Evolutionary conservation across 2,797 vertebrate species (phyloP).

Genomic region (Odontamblyopus rebecca): DNA sequence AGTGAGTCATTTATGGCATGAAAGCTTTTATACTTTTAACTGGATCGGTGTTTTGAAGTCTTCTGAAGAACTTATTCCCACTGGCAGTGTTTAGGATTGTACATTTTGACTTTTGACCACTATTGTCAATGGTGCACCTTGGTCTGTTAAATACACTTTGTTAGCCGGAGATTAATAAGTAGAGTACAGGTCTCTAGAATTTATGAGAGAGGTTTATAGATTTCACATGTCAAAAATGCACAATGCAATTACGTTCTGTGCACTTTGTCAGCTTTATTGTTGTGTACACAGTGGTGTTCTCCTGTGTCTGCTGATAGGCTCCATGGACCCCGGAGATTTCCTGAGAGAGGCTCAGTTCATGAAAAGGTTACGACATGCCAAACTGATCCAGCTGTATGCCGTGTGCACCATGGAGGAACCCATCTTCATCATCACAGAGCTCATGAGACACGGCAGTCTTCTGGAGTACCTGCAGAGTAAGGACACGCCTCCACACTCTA

Average conservation of each 20-base stretch:
- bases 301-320: conserved; percentile 71
- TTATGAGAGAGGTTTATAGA: too few species aligned
- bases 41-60: too few species aligned
- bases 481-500: conserved; percentile 24
- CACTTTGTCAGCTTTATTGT: not conserved
- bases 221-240: too few species aligned
- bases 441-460: conserved; percentile 94
- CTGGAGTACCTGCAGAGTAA: conserved; percentile 92
- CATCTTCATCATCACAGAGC: conserved; percentile 97
- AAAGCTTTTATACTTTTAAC: not conserved
- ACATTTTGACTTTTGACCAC: too few species aligned
- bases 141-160: not conserved
- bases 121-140: too few species aligned
- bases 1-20: not conserved
- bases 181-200: too few species aligned
- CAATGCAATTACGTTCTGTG: not conserved
- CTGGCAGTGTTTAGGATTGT: too few species aligned
- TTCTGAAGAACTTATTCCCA: too few species aligned
- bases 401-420: conserved; percentile 93
- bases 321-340: conserved; percentile 91
- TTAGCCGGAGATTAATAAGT: too few species aligned
- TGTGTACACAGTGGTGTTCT: not conserved
- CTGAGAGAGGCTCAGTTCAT: conserved; percentile 93
- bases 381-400: conserved; percentile 95
- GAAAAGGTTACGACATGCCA: conserved; percentile 91